Conservation (phyloP, 2,113 vertebrate species). For the Anguilla rostrata region DNA sequence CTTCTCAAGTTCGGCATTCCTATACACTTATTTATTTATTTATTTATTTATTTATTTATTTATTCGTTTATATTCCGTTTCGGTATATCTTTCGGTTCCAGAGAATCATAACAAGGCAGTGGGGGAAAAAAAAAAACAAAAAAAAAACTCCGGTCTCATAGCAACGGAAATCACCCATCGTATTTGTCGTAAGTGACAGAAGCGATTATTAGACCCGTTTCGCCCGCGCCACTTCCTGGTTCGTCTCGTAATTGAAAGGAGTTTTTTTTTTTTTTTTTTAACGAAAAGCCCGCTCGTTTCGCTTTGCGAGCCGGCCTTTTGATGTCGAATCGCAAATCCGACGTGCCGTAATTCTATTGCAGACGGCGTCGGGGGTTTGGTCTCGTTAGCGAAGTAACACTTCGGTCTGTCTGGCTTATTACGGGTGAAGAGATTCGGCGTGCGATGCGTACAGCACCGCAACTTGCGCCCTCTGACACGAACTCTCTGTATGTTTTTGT, state of each 20-base stretch:
- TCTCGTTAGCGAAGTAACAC: neutral
- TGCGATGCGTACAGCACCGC: neutral
- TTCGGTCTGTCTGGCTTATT: neutral
- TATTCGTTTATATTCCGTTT: neutral
- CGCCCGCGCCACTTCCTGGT: neutral
- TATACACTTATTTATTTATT: neutral
- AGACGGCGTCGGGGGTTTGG: neutral
- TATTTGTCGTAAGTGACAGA: neutral
- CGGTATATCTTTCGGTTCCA: neutral
- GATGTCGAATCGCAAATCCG: neutral
- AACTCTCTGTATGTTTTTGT: neutral
- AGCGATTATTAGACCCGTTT: neutral
- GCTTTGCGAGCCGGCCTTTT: neutral
- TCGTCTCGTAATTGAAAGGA: neutral
- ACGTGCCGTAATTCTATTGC: neutral
- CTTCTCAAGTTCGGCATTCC: neutral
- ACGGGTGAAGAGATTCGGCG: neutral
- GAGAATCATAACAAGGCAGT: neutral
- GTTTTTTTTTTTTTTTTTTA: neutral
- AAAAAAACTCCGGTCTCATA: neutral
- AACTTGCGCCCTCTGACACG: neutral
- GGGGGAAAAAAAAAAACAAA: neutral
- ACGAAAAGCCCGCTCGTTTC: neutral
- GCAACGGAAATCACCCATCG: neutral
- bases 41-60: too few species aligned